Evolutionary conservation across 2,113 vertebrate genomes (phyloP), one percentile per base, ranked within the genome.

Genomic region (Nanorana parkeri): DNA sequence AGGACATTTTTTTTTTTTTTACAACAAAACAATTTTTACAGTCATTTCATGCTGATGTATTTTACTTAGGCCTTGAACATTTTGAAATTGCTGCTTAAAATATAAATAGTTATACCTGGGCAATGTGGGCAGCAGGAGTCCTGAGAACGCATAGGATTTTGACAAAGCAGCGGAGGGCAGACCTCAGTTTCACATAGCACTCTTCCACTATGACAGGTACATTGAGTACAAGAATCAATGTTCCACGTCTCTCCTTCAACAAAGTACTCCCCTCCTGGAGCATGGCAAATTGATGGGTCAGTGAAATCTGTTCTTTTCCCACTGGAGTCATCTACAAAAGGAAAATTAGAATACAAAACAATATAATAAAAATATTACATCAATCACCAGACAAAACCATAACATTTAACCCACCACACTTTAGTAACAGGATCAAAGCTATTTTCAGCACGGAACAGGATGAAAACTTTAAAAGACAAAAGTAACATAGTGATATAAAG

Each of bases 61-160:
- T 6, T 13, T 47, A 15, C 41, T 15, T n/a, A n/a, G n/a, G n/a
- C n/a, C n/a, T n/a, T 47, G 41, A 47, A 47, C 8, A 15, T 47
- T 47, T 47, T 47, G 10, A 15, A 47, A 47, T 47, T 11, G 41
- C 8, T 47, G 13, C 1, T 3, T 1, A 11, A 15, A 17, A 67
- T 61, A 83, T 26, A 67, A 29, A 15, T 71, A 23, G 16, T 56
- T 82, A 52, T 90, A 96, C 96, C 96, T 91, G 94, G 89, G 61
- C 96, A 97, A 84, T 95, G 95, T 0, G 95, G 96, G 77, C 96
- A 96, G 88, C 96, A 97, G 77, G 96, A 97, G 82, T 96, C 96
- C 86, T 95, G 95, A 0, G 94, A 94, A 67, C 96, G 94, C 0
- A 92, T 88, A n/a, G 96, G 96, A 80, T 86, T 95, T 87, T 95